Percentiles rank a stretch among this genome's conserved stretches.
These are phyloP conservation scores for Bucorvus abyssinicus DNA, from an alignment of 2,797 vertebrate species.

Conservation along the genomic window DNA sequence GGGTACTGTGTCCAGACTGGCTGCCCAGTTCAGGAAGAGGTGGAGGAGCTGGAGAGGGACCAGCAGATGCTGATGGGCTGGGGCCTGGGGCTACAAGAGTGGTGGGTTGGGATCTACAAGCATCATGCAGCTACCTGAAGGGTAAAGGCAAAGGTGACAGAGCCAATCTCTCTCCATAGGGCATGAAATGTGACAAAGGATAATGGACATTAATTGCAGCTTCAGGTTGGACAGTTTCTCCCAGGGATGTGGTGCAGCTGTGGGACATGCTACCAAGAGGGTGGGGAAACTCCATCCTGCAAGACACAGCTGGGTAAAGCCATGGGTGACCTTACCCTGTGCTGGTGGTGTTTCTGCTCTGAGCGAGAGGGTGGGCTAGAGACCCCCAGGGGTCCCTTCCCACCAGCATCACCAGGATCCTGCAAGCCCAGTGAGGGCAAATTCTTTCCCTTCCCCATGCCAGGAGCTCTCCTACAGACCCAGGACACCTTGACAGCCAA, in stretches of 20 bases:
- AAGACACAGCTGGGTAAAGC: neutral
- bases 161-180: rapidly evolving
- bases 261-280: neutral
- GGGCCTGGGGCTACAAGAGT: neutral
- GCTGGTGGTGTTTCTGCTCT: neutral
- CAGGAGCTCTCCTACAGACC: neutral
- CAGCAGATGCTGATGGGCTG: neutral
- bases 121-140: neutral
- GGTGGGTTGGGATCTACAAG: neutral
- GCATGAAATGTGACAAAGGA: neutral
- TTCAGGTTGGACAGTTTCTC: neutral
- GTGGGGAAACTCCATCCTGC: neutral
- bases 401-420: neutral
- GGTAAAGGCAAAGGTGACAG: neutral
- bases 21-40: neutral
- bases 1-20: neutral
- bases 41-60: neutral
- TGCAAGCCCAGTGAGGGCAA: neutral
- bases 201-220: neutral
- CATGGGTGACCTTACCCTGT: neutral
- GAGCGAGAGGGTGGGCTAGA: neutral
- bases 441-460: rapidly evolving
- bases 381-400: neutral
- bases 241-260: neutral
- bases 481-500: neutral